These are phyloP conservation scores for Agonopterix arenella DNA, from an alignment of 2,888 invertebrate species.

Conservation along the genomic window DNA sequence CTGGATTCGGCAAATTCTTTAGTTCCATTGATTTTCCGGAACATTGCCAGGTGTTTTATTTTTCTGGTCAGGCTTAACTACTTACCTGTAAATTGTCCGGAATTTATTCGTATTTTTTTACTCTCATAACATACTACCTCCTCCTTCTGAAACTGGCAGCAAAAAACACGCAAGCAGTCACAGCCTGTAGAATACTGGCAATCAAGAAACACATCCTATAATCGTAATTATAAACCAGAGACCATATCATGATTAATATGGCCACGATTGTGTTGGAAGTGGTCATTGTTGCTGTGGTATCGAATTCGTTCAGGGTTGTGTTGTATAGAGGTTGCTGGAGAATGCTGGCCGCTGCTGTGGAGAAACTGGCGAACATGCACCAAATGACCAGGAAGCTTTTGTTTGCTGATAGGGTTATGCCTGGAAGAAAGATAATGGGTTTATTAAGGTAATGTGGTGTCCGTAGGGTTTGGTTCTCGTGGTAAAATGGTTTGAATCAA, in stretches of 20 bases:
- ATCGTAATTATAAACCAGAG: constrained; percentile 48
- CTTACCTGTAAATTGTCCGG: too few relatives aligned
- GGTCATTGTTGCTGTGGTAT: constrained; percentile 62
- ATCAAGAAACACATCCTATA: constrained; percentile 58
- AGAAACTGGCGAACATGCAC: constrained; percentile 61
- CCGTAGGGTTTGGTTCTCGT: too few relatives aligned
- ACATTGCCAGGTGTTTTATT: neutral
- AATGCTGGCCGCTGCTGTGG: constrained; percentile 53
- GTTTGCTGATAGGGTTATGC: constrained; percentile 48
- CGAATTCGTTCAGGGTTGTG: constrained; percentile 61
- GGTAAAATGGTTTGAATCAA: too few relatives aligned
- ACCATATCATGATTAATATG: constrained; percentile 49
- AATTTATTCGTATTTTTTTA: neutral
- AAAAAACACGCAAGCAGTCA: constrained; percentile 51
- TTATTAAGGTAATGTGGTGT: too few relatives aligned
- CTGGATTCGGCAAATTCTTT: too few relatives aligned
- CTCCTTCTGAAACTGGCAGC: constrained; percentile 53
- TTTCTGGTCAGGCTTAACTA: neutral
- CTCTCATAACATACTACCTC: constrained; percentile 25
- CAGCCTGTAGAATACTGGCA: constrained; percentile 49
- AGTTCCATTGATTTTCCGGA: too few relatives aligned
- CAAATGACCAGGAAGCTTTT: constrained; percentile 56
- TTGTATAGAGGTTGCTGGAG: constrained; percentile 62
- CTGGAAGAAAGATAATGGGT: constrained; percentile 29
- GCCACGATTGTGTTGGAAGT: constrained; percentile 58